Evolutionary conservation across 2,113 vertebrate species (phyloP).

Genomic region (Pteruthius melanotis): DNA sequence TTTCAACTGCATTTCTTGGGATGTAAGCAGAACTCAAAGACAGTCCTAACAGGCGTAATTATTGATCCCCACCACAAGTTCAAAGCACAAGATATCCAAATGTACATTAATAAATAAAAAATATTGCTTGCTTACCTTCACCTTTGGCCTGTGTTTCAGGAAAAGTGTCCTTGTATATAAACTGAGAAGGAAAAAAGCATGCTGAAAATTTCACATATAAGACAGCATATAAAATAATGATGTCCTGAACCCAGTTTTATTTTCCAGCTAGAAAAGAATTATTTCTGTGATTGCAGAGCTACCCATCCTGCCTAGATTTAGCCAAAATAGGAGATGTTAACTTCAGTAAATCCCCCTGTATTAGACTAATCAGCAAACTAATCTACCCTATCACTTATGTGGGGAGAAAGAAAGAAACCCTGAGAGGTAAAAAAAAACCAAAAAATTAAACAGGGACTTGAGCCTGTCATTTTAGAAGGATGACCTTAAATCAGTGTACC

Average conservation of each 20-base stretch:
- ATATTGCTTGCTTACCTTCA: slow-evolving; percentile 79
- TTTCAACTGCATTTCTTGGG: not conserved
- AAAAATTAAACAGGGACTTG: not conserved
- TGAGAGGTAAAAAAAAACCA: not conserved
- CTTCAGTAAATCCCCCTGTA: not conserved
- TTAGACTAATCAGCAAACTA: not conserved
- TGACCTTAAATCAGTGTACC: not conserved
- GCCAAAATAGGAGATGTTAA: not conserved
- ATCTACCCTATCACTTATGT: not conserved
- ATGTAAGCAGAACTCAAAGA: not conserved
- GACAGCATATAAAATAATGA: not conserved
- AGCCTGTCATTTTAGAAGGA: not conserved
- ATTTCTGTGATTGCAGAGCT: not conserved
- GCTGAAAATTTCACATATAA: not conserved
- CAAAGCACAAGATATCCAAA: not conserved
- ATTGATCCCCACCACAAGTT: not conserved
- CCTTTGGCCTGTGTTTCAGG: slow-evolving; percentile 91
- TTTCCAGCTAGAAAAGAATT: not conserved
- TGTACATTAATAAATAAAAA: not conserved
- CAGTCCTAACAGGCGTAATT: not conserved
- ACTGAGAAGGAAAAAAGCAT: slow-evolving; percentile 62
- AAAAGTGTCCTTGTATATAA: slow-evolving; percentile 94
- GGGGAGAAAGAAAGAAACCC: not conserved
- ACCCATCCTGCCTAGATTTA: not conserved
- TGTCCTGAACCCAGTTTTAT: not conserved